Base-by-base conservation (phyloP, 1,140 invertebrate species). In the Drosophila bocqueti region DNA sequence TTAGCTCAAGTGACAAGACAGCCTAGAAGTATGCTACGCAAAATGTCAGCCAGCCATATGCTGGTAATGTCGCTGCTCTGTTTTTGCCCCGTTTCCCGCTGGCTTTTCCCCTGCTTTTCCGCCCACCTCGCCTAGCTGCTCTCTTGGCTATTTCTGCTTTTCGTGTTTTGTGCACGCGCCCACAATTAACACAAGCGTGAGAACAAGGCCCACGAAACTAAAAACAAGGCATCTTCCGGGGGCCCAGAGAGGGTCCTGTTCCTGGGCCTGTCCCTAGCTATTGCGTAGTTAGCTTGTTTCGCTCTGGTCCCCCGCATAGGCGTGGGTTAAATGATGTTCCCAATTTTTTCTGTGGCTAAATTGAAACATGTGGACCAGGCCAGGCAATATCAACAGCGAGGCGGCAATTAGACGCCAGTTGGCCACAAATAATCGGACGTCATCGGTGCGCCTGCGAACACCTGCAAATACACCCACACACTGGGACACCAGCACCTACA, bases 21-120 rank as follows among this genome's bases (percentile, higher is more conserved):
- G 65, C 55, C 54, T 7, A 67, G 47, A 75, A 87, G 62, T 65
- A 69, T 86, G 83, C 79, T 81, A 67, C 45, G 65, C 9, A 58
- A 83, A 81, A 66, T 66, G 65, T 57, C 63, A 73, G 82, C 81
- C 63, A 73, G 86, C 81, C 84, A 87, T 87, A 87, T 87, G 84
- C 80, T 52, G 62, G 18, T 36, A 45, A 45, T 72, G 67, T 36
- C 34, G 21, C 43, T 16, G 62, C 62, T 50, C 42, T 36, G 29
- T 36, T 63, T 49, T 54, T 29, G 18, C 54, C 31, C 40, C 55
- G 36, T 60, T 52, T 34, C 43, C 31, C 31, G 45, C 58, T 57
- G 34, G n/a, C 34, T 55, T 66, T 42, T 36, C n/a, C 10, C 29
- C 36, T 1, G 26, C 15, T n/a, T 57, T 57, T 57, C 54, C 36